Evolutionary conservation across 2,113 vertebrate genomes (phyloP), one percentile per base, ranked within the genome.

Genomic region (Felis chaus): DNA sequence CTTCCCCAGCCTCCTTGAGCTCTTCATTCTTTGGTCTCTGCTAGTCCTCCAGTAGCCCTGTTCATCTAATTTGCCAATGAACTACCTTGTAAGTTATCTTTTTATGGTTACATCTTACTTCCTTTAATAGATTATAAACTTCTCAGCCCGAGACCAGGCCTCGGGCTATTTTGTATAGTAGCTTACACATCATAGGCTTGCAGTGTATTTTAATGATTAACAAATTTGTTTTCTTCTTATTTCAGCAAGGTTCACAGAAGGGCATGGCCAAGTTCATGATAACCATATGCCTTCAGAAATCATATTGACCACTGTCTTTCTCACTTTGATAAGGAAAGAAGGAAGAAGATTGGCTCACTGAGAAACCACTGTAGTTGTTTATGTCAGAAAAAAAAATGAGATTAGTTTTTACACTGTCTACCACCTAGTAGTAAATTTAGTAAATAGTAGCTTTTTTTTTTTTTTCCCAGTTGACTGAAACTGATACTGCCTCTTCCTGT

Each of bases 41-140:
- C 7, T 7, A 61, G 18, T 45, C 48, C n/a, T 93, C 48, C 12
- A 65, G 0, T 84, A 91, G 63, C 48, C 55, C 45, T 97, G 1
- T 73, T 76, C 14, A 36, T 91, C 61, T 96, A 27, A 50, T 53
- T 85, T 89, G 25, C 33, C 82, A 61, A 21, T 48, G 53, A 94
- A 27, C 21, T 57, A 2, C 65, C 25, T 78, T 63, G 7, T 31
- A 45, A 4, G 31, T 33, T 71, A 50, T 39, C 14, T 39, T 82
- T 80, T 78, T 48, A 69, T 89, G 25, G 89, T 19, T 63, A 71
- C 9, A 85, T 57, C 12, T 76, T 85, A 16, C 69, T 95, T 89
- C 39, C 85, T 94, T 96, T 41, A 94, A 27, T 86, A 73, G 18
- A 23, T 87, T 89, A 50, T 63, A 65, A 92, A n/a, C 41, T 61